These are phyloP conservation scores for Megamerina dolium DNA, from an alignment of 2,888 invertebrate species.

Conservation along the genomic window DNA sequence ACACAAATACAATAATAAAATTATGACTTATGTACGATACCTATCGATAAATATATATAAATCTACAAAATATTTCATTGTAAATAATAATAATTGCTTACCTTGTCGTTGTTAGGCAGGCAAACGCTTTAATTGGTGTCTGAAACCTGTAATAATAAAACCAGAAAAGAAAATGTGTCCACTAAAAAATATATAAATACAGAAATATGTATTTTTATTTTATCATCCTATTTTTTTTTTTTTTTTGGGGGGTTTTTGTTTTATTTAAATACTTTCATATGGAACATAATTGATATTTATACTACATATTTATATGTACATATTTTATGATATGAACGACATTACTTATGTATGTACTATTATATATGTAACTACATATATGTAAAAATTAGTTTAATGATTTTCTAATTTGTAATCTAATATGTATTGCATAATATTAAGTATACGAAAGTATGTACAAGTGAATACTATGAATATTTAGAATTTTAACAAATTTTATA, in stretches of 20 bases:
- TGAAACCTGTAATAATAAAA: slow-evolving; percentile 48
- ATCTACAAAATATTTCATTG: background rate
- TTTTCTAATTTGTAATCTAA: too few relatives aligned
- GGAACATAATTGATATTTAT: background rate
- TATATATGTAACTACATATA: too few relatives aligned
- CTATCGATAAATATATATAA: background rate
- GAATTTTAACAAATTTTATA: too few relatives aligned
- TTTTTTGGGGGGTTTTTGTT: slow-evolving; percentile 6
- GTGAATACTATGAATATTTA: too few relatives aligned
- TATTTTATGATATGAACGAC: background rate
- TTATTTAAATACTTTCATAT: background rate
- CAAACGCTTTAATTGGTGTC: slow-evolving; percentile 49
- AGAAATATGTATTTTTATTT: too few relatives aligned
- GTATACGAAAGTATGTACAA: too few relatives aligned
- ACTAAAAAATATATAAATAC: slow-evolving; percentile 29
- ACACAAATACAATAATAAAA: background rate
- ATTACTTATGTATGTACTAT: too few relatives aligned
- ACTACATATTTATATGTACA: background rate
- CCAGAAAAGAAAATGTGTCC: slow-evolving; percentile 42
- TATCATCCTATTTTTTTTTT: slow-evolving; percentile 18
- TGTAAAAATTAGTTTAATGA: too few relatives aligned
- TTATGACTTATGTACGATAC: background rate
- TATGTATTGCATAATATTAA: too few relatives aligned
- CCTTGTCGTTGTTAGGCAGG: slow-evolving; percentile 50
- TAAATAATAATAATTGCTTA: slow-evolving; percentile 29